A percentile compares a stretch with the other conserved stretches of the same genome.
These are phyloP conservation scores for Gila orcuttii DNA, from an alignment of 2,113 vertebrate genomes.

Conservation along the genomic window DNA sequence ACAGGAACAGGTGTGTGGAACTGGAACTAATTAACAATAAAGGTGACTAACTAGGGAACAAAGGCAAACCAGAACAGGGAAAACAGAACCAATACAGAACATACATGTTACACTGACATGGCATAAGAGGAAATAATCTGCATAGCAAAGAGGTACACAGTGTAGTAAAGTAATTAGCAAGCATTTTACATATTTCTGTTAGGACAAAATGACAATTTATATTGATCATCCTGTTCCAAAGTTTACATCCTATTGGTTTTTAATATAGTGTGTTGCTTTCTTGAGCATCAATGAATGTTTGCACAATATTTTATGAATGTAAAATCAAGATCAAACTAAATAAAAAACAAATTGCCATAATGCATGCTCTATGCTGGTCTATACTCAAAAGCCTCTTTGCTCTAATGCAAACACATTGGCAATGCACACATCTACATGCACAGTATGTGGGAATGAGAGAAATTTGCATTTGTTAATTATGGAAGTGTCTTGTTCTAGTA, in stretches of 20 bases:
- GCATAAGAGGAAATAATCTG: background rate
- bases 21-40: no score
- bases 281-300: background rate
- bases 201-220: background rate
- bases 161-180: background rate
- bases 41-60: no score
- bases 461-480: conserved; percentile 28
- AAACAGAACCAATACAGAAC: no score
- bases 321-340: background rate
- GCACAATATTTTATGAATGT: no score
- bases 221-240: background rate
- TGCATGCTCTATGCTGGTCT: background rate
- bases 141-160: background rate
- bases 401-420: background rate
- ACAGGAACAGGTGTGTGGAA: no score
- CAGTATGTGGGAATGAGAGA: conserved; percentile 20
- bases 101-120: no score
- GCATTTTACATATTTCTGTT: background rate
- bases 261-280: background rate
- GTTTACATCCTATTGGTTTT: background rate
- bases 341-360: background rate
- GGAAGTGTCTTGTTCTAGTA: conserved; percentile 15
- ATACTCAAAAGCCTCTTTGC: no score
- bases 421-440: conserved; percentile 7
- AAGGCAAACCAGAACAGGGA: no score